Percentiles rank a stretch among this genome's conserved stretches.
Conservation (phyloP, 2,113 vertebrate genomes). For the Rhabdornis inornatus region DNA sequence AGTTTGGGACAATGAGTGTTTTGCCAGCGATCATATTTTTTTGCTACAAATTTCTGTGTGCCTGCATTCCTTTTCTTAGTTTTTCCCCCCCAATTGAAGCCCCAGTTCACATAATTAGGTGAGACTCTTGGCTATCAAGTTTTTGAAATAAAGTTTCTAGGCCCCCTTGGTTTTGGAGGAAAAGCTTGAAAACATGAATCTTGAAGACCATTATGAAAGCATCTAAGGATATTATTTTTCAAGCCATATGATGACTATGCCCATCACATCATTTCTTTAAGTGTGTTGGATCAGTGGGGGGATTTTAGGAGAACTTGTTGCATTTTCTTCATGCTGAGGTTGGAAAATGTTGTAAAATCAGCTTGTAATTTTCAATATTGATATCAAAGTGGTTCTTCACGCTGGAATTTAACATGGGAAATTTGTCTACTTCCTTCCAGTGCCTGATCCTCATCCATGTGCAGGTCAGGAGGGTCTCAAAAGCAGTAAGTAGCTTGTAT, state of each 20-base stretch:
- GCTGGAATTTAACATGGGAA: background rate
- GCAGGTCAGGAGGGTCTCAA: background rate
- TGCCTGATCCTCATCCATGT: background rate
- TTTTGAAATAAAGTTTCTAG: background rate
- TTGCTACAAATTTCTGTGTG: background rate
- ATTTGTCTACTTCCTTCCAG: background rate
- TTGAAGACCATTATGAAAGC: background rate
- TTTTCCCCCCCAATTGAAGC: background rate
- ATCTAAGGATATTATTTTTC: background rate
- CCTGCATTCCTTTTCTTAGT: background rate
- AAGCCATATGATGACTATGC: rapidly evolving
- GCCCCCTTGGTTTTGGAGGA: background rate
- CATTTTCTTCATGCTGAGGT: background rate
- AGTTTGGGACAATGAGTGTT: background rate
- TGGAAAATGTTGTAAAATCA: background rate
- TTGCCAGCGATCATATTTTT: background rate
- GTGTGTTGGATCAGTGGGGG: background rate
- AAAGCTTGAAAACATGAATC: background rate
- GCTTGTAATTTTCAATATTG: background rate
- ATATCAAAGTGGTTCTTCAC: background rate
- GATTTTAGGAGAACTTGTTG: background rate
- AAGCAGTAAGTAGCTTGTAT: background rate
- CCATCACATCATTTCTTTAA: background rate
- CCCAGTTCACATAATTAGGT: background rate
- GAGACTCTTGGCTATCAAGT: background rate